Evolutionary conservation across 2,888 invertebrate species (phyloP), one percentile per base, ranked within the genome.

Genomic region (Flabesymbios commensalis): DNA sequence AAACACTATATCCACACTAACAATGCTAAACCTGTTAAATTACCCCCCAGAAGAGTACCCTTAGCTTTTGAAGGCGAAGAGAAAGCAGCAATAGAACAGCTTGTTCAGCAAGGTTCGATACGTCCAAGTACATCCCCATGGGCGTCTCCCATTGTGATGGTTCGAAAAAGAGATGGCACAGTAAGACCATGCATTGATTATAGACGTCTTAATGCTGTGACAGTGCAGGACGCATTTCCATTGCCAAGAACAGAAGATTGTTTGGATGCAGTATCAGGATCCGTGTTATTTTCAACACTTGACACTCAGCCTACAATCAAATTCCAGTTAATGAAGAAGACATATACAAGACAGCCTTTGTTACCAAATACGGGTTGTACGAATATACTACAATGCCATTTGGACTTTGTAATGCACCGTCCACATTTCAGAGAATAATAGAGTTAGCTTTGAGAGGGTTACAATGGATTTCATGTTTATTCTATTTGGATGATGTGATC

Each of bases 401-500:
- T n/a, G n/a, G n/a, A n/a, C n/a, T n/a, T n/a, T n/a, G n/a, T n/a
- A 49, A 10, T 22, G 19, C n/a, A n/a, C n/a, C n/a, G n/a, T n/a
- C n/a, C n/a, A n/a, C n/a, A n/a, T n/a, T n/a, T n/a, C n/a, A n/a
- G n/a, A n/a, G n/a, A n/a, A n/a, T n/a, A n/a, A n/a, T n/a, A n/a
- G n/a, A n/a, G n/a, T n/a, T n/a, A n/a, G n/a, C n/a, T n/a, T 29
- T 61, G 61, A 22, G 24, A 2, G 61, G 58, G 2, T 33, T 61
- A 10, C 29, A 48, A 17, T 61, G n/a, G 31, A 29, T 0, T 2
- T 17, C 19, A 2, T 45, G 31, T n/a, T 28, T 59, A n/a, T n/a
- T 45, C 2, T 59, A 59, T 31, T 36, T 59, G 1, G 59, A 61
- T 29, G 61, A 57, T 28, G n/a, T 61, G 19, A 39, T 60, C 24